phyloP scores from a whole-genome alignment of 2,113 vertebrate genomes.

The Aphyosemion australe region DNA sequence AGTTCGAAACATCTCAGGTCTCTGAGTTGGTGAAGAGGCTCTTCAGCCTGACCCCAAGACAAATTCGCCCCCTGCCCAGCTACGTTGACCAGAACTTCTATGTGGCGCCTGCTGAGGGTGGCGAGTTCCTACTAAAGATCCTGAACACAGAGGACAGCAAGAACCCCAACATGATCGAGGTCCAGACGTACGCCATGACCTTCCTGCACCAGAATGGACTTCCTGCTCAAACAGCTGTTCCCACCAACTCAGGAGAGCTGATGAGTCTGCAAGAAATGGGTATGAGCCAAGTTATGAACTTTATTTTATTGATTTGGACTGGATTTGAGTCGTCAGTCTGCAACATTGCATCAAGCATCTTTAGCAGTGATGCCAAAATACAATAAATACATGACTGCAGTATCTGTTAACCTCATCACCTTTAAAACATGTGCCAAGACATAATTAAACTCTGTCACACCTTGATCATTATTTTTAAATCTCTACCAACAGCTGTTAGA shows the following conservation, averaged over 20 bases:
- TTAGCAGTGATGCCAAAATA: too few relatives aligned
- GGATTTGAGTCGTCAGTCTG: too few relatives aligned
- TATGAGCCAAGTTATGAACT: slow-evolving; percentile 45
- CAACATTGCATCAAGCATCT: too few relatives aligned
- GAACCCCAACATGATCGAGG: slow-evolving; percentile 74
- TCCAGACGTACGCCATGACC: slow-evolving; percentile 83
- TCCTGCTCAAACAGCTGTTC: slow-evolving; percentile 76
- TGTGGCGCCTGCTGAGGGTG: slow-evolving; percentile 46
- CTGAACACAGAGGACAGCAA: slow-evolving; percentile 83
- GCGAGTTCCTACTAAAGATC: slow-evolving; percentile 88
- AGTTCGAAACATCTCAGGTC: slow-evolving; percentile 76
- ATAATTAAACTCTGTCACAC: too few relatives aligned
- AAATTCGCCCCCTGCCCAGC: slow-evolving; percentile 82
- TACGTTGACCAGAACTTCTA: slow-evolving; percentile 93
- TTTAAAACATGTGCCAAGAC: too few relatives aligned
- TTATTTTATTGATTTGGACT: too few relatives aligned
- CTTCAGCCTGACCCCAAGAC: slow-evolving; percentile 77
- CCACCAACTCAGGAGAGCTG: slow-evolving; percentile 67
- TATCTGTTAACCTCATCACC: too few relatives aligned
- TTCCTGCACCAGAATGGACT: slow-evolving; percentile 83
- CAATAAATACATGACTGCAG: too few relatives aligned
- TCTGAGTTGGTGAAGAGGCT: slow-evolving; percentile 75
- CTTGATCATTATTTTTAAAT: too few relatives aligned
- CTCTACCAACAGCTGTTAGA: too few relatives aligned
- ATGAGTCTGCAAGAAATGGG: slow-evolving; percentile 82